A percentile compares a stretch with the other conserved stretches of the same genome.
Evolutionary conservation across 2,113 vertebrate genomes (phyloP).

Genomic region (Ptychochromis oligacanthus): DNA sequence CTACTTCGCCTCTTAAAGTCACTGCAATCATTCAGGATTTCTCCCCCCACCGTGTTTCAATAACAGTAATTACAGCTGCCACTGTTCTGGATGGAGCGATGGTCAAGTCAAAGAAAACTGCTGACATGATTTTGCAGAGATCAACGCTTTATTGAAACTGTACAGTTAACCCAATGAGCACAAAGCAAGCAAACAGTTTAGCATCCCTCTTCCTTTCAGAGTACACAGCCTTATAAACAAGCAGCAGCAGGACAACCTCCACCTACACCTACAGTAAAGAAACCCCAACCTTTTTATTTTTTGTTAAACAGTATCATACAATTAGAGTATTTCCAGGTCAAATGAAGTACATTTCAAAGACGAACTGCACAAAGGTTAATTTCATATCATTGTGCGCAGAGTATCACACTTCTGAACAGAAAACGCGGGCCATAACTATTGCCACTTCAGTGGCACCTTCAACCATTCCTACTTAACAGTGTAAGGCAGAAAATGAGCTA

Average conservation of each 20-base stretch:
- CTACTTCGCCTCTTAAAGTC: not conserved
- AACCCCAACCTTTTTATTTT: slow-evolving; percentile 18
- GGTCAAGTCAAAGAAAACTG: slow-evolving; percentile 29
- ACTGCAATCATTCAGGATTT: slow-evolving; percentile 9
- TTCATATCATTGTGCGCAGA: slow-evolving; percentile 45
- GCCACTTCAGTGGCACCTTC: slow-evolving; percentile 66
- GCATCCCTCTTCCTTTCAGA: not conserved
- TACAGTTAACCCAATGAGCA: slow-evolving; percentile 25
- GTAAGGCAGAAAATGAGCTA: slow-evolving; percentile 71
- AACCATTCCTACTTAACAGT: slow-evolving; percentile 65
- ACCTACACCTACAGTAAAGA: slow-evolving; percentile 17
- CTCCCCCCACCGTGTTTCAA: slow-evolving; percentile 13
- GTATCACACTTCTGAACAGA: slow-evolving; percentile 51
- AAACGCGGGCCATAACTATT: slow-evolving; percentile 63
- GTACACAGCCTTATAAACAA: slow-evolving; percentile 1
- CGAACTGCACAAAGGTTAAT: slow-evolving; percentile 52
- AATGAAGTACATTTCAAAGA: slow-evolving; percentile 51
- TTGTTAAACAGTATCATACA: slow-evolving; percentile 28
- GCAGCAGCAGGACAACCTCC: slow-evolving; percentile 18
- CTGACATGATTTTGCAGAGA: slow-evolving; percentile 26
- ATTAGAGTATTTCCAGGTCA: slow-evolving; percentile 43
- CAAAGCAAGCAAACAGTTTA: slow-evolving; percentile 1
- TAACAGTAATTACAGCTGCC: slow-evolving; percentile 49
- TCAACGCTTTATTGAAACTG: slow-evolving; percentile 62
- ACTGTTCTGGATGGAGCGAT: slow-evolving; percentile 9